These are phyloP conservation scores for Epiblema foenella DNA, from an alignment of 2,888 invertebrate genomes.

Conservation along the genomic window DNA sequence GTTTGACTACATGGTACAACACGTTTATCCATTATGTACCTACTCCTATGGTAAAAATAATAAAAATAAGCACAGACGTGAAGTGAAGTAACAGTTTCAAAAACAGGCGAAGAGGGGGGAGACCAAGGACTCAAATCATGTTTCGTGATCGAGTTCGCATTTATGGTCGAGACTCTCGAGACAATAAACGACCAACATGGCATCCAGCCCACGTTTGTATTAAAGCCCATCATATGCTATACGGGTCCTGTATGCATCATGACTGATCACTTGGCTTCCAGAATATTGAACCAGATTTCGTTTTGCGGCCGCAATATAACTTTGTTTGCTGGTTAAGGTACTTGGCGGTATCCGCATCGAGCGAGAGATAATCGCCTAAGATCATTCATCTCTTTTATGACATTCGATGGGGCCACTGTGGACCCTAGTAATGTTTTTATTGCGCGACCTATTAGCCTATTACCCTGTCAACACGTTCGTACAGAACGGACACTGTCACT, in stretches of 20 bases:
- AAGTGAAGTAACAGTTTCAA: not conserved
- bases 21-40: too few species aligned
- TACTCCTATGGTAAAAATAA: too few species aligned
- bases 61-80: not conserved
- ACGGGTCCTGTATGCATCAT: too few species aligned
- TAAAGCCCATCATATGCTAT: too few species aligned
- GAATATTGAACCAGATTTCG: not conserved
- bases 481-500: not conserved
- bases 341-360: too few species aligned
- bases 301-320: not conserved
- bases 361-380: too few species aligned
- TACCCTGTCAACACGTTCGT: constrained; percentile 7
- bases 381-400: too few species aligned
- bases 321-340: too few species aligned
- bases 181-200: not conserved
- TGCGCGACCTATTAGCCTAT: constrained; percentile 15
- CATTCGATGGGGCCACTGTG: too few species aligned
- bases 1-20: too few species aligned
- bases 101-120: not conserved
- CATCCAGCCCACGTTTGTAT: not conserved
- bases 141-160: not conserved
- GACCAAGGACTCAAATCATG: not conserved
- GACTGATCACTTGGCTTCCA: not conserved
- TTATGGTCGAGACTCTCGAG: too few species aligned
- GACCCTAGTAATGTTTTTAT: not conserved